Percentiles rank a stretch among this genome's conserved stretches.
Conservation (phyloP, 2,888 invertebrate genomes). For the Venusia cambrica region DNA sequence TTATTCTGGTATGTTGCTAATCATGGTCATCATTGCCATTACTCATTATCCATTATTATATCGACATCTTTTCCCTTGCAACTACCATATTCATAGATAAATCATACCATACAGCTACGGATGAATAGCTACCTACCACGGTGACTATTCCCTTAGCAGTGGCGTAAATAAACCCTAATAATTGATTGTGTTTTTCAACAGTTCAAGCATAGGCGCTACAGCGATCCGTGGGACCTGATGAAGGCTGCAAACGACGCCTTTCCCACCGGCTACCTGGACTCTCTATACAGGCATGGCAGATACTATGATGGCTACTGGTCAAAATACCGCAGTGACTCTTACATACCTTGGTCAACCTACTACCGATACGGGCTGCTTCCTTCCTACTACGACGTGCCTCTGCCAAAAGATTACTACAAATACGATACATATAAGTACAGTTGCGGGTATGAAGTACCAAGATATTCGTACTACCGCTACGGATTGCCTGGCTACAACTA, state of each 20-base stretch:
- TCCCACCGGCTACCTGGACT: constrained; percentile 55
- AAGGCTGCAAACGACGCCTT: constrained; percentile 50
- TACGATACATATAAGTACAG: constrained; percentile 15
- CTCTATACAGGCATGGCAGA: constrained; percentile 50
- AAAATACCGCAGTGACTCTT: constrained; percentile 19
- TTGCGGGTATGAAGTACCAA: constrained; percentile 12
- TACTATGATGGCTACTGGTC: constrained; percentile 18
- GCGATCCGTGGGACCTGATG: constrained; percentile 60
- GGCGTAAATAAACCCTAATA: too few relatives aligned
- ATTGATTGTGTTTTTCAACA: too few relatives aligned
- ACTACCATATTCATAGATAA: too few relatives aligned
- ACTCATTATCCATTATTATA: too few relatives aligned
- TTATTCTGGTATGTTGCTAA: too few relatives aligned
- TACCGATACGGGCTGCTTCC: constrained; percentile 19
- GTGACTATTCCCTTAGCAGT: too few relatives aligned
- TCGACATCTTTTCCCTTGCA: too few relatives aligned
- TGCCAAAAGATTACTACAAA: constrained; percentile 12
- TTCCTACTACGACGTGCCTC: constrained; percentile 15
- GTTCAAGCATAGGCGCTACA: constrained; percentile 48
- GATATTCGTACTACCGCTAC: constrained; percentile 13
- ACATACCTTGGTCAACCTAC: constrained; percentile 19
- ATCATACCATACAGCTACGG: too few relatives aligned
- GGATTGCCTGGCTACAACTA: constrained; percentile 15
- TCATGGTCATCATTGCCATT: too few relatives aligned
- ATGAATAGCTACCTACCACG: too few relatives aligned